Evolutionary conservation across 2,888 invertebrate genomes (phyloP), one percentile per base, ranked within the genome.

Genomic region (Catocala sponsa): DNA sequence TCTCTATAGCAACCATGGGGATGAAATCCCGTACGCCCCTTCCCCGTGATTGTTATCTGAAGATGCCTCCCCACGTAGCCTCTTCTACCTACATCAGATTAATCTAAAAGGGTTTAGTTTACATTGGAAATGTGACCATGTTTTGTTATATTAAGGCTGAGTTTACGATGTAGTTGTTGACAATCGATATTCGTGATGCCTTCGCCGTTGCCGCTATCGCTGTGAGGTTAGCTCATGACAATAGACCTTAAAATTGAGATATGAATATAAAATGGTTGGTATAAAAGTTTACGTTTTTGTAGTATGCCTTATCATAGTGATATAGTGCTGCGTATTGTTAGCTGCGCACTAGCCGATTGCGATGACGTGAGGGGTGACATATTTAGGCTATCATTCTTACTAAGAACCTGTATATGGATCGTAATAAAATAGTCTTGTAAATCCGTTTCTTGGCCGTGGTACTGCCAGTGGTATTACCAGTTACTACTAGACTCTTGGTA

Each of bases 11-110:
- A 84, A 94, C 93, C 73, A 81, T 83, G 80, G 91, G 88, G 85
- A 76, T 82, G 83, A 85, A 84, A 84, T 85, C 86, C 86, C 85
- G 84, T 84, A 91, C 93, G 91, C 92, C 93, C 90, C 81, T 84
- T 86, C 85, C 88, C 90, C 89, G 85, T 84, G 86, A 92, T 94
- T 91, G 91, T 92, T 90, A 94, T 94, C 93, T 84, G 83, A 92
- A 92, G 91, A 88, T 84, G 85, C 84, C 83, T 79, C 82, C 87
- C 92, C 88, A 89, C 90, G 90, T 89, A 88, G 84, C 84, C 84
- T 89, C 70, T 87, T 86, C 81, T 85, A 85, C 87, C 85, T 86
- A 86, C 87, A 87, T 89, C 84, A 82, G 79, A 79, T 72, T 91
- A 88, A 89, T 88, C 90, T 89, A 85, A 91, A 94, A 92, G 92